Evolutionary conservation across 2,113 vertebrate genomes (phyloP).

Genomic region (Maccullochella peelii): DNA sequence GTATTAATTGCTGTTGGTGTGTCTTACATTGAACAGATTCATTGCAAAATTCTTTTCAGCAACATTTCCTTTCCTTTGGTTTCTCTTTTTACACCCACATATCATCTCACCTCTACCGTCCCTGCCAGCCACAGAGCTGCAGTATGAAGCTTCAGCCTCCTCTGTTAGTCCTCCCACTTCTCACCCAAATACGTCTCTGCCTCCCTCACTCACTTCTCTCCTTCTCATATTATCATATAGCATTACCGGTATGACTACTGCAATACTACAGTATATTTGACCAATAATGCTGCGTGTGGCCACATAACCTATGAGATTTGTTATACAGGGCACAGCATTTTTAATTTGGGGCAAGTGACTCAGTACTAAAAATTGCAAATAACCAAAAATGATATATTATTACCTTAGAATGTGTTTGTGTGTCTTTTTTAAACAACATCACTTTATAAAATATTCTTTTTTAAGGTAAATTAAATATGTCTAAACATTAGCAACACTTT

Average conservation of each 20-base stretch:
- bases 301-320: neutral
- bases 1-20: neutral
- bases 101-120: conserved; percentile 68
- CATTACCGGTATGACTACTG: neutral
- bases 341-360: neutral
- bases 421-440: neutral
- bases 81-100: conserved; percentile 66
- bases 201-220: conserved; percentile 59
- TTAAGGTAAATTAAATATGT: neutral
- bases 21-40: conserved; percentile 8
- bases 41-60: conserved; percentile 17
- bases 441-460: neutral
- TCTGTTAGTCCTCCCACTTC: conserved; percentile 72
- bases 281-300: neutral
- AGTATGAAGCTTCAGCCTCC: conserved; percentile 65
- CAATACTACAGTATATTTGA: neutral
- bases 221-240: conserved; percentile 26
- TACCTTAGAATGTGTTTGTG: neutral
- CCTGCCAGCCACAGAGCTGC: conserved; percentile 62
- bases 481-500: too few species aligned
- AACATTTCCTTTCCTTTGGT: conserved; percentile 33
- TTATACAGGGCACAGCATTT: neutral
- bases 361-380: neutral
- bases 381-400: neutral
- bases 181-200: conserved; percentile 71